Percentiles rank a stretch among this genome's conserved stretches.
Evolutionary conservation across 2,113 vertebrate genomes (phyloP).

Genomic region (Raphicerus campestris): DNA sequence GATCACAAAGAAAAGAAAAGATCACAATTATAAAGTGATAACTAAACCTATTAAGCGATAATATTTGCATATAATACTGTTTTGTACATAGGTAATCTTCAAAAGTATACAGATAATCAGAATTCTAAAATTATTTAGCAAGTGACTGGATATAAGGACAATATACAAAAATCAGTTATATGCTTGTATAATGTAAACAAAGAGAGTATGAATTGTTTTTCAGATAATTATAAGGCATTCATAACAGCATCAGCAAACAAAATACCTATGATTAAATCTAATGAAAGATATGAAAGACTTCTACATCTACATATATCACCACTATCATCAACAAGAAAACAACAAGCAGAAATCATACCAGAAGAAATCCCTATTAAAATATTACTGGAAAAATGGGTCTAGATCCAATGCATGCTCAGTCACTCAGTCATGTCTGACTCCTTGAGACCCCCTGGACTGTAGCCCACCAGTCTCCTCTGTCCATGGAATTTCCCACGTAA

Average conservation of each 20-base stretch:
- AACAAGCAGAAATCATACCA: neutral
- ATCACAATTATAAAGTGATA: neutral
- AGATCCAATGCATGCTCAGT: neutral
- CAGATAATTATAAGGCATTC: neutral
- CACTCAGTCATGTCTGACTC: neutral
- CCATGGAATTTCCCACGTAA: neutral
- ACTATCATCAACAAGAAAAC: neutral
- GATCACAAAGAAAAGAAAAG: no score
- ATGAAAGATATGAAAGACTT: neutral
- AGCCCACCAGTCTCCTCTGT: neutral
- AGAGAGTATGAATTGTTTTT: conserved; percentile 13
- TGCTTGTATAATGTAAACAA: neutral
- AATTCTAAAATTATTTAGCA: conserved; percentile 4
- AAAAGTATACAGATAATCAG: neutral
- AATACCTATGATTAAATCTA: neutral
- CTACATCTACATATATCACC: neutral
- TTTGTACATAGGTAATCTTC: neutral
- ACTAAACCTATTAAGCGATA: neutral
- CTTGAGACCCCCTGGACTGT: neutral
- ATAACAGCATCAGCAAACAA: neutral
- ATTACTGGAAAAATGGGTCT: neutral
- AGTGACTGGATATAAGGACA: conserved; percentile 14
- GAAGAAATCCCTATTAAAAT: neutral
- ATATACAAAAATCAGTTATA: neutral
- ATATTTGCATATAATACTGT: neutral